A percentile compares a stretch with the other conserved stretches of the same genome.
These are phyloP conservation scores for Lepilemur septentrionalis DNA, from an alignment of 2,797 vertebrate species.

Conservation along the genomic window DNA sequence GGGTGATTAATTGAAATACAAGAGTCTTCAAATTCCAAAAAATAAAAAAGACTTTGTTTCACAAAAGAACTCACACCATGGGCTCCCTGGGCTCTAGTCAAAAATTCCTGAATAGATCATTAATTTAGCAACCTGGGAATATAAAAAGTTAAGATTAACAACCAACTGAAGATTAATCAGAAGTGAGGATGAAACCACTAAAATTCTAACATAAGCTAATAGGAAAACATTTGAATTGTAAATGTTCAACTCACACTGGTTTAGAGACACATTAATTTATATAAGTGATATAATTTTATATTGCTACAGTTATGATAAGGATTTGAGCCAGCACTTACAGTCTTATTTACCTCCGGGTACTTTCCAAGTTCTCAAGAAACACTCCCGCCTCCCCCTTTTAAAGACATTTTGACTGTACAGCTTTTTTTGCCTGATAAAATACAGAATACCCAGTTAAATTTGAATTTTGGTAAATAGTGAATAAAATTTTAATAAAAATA, in stretches of 20 bases:
- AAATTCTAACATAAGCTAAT: not conserved
- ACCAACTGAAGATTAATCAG: conserved; percentile 46
- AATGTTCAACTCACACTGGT: not conserved
- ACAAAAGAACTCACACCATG: not conserved
- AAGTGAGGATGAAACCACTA: conserved; percentile 14
- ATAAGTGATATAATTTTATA: not conserved
- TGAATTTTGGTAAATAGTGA: not conserved
- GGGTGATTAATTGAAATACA: conserved; percentile 22
- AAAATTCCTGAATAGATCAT: conserved; percentile 55
- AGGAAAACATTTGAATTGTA: not conserved
- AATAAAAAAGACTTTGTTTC: not conserved
- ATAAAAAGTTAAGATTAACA: conserved; percentile 27
- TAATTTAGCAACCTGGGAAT: conserved; percentile 35
- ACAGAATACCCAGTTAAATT: not conserved
- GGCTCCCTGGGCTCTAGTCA: not conserved
- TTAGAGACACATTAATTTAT: conserved; percentile 21
- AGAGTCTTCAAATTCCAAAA: not conserved
- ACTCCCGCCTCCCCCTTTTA: not conserved
- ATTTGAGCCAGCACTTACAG: not conserved
- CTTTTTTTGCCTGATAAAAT: not conserved
- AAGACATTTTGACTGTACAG: not conserved
- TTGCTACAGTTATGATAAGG: not conserved
- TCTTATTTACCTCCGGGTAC: not conserved
- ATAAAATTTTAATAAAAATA: not conserved
- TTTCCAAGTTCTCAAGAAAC: conserved; percentile 4